Percentiles rank a stretch among this genome's conserved stretches.
These are phyloP conservation scores for Cremastobaeus sp. DNA, from an alignment of 2,888 invertebrate species.

Conservation along the genomic window DNA sequence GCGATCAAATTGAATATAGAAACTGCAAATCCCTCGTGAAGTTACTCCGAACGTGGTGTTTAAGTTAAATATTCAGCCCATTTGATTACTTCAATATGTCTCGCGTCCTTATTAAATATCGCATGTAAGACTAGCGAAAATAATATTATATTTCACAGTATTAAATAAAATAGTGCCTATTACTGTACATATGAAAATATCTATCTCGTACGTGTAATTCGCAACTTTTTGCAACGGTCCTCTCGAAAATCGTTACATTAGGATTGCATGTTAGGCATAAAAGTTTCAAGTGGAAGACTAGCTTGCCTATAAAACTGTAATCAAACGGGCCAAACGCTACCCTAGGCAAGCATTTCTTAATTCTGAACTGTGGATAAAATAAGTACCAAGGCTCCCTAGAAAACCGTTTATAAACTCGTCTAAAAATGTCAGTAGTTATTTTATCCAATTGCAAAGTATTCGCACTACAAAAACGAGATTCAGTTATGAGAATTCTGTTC, in stretches of 20 bases:
- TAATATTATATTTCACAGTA: conserved; percentile 15
- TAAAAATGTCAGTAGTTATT: conserved; percentile 30
- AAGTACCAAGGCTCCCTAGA: conserved; percentile 16
- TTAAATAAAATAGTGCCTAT: conserved; percentile 20
- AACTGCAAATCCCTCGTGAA: too few relatives aligned
- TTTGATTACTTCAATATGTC: conserved; percentile 6
- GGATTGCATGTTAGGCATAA: neutral
- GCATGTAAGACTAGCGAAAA: conserved; percentile 26
- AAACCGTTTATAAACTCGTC: conserved; percentile 21
- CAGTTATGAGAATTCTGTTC: too few relatives aligned
- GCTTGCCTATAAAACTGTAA: neutral
- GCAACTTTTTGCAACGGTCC: neutral
- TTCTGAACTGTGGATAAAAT: conserved; percentile 11
- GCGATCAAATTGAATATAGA: too few relatives aligned
- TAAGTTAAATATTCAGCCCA: conserved; percentile 9
- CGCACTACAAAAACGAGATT: too few relatives aligned
- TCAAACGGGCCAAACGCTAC: conserved; percentile 15
- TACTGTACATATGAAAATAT: conserved; percentile 26
- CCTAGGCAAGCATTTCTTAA: neutral
- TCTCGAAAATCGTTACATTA: neutral
- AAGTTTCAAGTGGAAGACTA: conserved; percentile 26
- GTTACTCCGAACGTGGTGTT: neutral
- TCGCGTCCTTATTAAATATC: neutral
- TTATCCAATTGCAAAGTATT: conserved; percentile 24
- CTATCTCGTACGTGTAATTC: neutral